Conservation (phyloP, 2,888 invertebrate species). For the Geotrupes spiniger region DNA sequence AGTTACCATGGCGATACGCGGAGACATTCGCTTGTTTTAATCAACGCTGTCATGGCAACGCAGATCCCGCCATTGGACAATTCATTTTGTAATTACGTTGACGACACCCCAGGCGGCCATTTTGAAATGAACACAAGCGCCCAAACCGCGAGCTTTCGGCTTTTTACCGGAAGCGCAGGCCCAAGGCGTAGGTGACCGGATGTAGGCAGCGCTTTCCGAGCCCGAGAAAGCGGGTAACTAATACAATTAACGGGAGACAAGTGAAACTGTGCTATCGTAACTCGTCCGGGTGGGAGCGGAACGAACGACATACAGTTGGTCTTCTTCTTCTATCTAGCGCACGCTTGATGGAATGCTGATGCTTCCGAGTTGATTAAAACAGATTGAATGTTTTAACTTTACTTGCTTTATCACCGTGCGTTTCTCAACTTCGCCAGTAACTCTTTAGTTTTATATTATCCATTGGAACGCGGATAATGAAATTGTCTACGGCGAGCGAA, state of each 20-base stretch:
- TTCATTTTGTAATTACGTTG: conserved; percentile 55
- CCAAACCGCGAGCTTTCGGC: conserved; percentile 34
- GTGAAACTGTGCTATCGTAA: conserved; percentile 55
- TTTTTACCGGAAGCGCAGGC: conserved; percentile 9
- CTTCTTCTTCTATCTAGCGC: conserved; percentile 27
- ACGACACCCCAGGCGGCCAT: conserved; percentile 55
- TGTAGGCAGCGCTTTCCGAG: conserved; percentile 30
- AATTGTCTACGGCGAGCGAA: too few relatives aligned
- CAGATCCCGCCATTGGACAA: conserved; percentile 55
- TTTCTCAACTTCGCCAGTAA: conserved; percentile 22
- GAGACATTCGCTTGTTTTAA: conserved; percentile 54
- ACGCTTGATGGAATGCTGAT: conserved; percentile 46
- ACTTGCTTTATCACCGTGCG: conserved; percentile 31
- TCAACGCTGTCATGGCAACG: conserved; percentile 54
- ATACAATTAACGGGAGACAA: conserved; percentile 55
- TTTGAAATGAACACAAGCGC: conserved; percentile 50
- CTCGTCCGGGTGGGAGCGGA: conserved; percentile 40
- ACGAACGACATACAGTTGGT: conserved; percentile 25
- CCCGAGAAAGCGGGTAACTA: conserved; percentile 50
- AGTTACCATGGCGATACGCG: conserved; percentile 49
- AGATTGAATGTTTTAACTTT: conserved; percentile 53
- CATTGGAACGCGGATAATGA: conserved; percentile 2
- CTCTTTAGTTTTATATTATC: conserved; percentile 26
- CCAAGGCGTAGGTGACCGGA: conserved; percentile 27
- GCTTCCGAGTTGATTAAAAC: conserved; percentile 51